phyloP scores from a whole-genome alignment of 1,140 invertebrate species.

The Hydropsyche tenuis region DNA sequence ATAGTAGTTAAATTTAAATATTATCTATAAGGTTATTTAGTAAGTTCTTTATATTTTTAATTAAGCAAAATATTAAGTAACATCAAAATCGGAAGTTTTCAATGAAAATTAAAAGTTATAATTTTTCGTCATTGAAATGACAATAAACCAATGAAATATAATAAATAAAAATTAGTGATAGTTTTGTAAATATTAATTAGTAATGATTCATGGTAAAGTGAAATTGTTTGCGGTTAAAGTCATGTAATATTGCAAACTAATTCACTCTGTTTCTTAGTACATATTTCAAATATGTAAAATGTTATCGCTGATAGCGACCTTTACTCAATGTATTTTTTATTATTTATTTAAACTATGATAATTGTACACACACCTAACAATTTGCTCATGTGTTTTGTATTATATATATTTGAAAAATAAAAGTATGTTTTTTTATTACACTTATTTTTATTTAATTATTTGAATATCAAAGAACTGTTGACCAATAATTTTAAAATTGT shows the following conservation, averaged over 20 bases:
- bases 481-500: no score
- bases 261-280: neutral
- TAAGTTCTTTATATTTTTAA: neutral
- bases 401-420: constrained; percentile 27
- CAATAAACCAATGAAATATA: constrained; percentile 24
- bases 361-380: constrained; percentile 35
- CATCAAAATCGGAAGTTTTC: no score
- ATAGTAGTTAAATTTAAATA: neutral
- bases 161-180: neutral
- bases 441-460: neutral
- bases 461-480: neutral
- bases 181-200: constrained; percentile 17
- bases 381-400: constrained; percentile 36
- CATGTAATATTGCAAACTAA: constrained; percentile 24
- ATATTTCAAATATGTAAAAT: constrained; percentile 18
- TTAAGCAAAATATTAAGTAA: neutral
- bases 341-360: constrained; percentile 22
- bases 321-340: constrained; percentile 11
- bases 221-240: constrained; percentile 16
- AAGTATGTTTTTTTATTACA: constrained; percentile 8
- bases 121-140: constrained; percentile 1
- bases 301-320: constrained; percentile 4
- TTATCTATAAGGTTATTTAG: neutral
- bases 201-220: neutral
- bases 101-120: neutral